phyloP scores from a whole-genome alignment of 1,140 invertebrate species.

The Amphibalanus amphitrite region DNA sequence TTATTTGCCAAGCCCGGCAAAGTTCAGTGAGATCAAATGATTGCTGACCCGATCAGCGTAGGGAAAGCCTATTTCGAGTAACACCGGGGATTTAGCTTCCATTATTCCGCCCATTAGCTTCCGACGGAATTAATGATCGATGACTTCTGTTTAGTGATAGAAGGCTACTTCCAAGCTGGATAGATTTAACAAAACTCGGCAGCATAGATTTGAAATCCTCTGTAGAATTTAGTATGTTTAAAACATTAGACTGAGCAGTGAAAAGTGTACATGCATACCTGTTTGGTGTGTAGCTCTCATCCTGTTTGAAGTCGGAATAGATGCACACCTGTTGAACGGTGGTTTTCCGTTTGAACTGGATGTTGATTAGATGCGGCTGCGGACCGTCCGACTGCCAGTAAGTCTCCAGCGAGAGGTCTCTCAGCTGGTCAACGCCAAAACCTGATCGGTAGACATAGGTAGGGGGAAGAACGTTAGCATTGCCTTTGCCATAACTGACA shows the following conservation, averaged over 20 bases:
- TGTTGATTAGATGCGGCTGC: slow-evolving; percentile 91
- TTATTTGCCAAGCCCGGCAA: too few species aligned
- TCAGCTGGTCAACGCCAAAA: slow-evolving; percentile 90
- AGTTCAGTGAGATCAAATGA: too few species aligned
- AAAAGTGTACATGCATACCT: slow-evolving; percentile 36
- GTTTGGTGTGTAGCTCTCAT: slow-evolving; percentile 92
- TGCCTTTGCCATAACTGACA: too few species aligned
- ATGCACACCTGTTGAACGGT: slow-evolving; percentile 89
- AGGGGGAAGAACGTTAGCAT: too few species aligned
- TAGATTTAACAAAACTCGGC: neutral
- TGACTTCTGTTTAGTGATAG: too few species aligned
- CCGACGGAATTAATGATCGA: too few species aligned
- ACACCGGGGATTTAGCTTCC: too few species aligned
- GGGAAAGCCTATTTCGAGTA: too few species aligned
- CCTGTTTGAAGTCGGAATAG: slow-evolving; percentile 93
- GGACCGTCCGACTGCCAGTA: slow-evolving; percentile 99
- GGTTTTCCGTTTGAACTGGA: slow-evolving; percentile 91
- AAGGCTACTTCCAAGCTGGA: neutral
- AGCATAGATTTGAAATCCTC: neutral
- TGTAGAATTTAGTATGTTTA: neutral
- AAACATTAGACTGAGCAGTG: too few species aligned
- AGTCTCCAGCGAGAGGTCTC: slow-evolving; percentile 87
- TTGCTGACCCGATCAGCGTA: too few species aligned
- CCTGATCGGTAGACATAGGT: slow-evolving; percentile 40
- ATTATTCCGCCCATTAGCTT: too few species aligned